These are phyloP conservation scores for Tipula confusa DNA, from an alignment of 2,888 invertebrate genomes.

Conservation along the genomic window DNA sequence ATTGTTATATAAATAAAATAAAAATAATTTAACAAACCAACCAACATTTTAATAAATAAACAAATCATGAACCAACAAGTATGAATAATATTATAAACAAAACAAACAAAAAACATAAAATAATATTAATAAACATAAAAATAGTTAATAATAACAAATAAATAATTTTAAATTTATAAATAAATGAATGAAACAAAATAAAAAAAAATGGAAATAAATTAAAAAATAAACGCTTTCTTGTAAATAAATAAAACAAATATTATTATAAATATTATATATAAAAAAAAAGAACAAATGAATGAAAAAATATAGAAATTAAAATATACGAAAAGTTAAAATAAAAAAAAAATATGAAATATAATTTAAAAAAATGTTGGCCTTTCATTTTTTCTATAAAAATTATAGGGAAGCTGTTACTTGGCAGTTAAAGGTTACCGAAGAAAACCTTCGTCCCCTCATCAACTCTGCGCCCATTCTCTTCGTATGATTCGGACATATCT, in stretches of 20 bases:
- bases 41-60: not conserved
- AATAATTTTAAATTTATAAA: conserved; percentile 9
- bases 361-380: not conserved
- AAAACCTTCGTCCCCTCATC: no score
- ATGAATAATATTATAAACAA: conserved; percentile 25
- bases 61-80: not conserved
- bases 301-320: not conserved
- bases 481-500: no score
- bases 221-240: conserved; percentile 13
- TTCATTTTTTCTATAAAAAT: not conserved
- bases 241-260: conserved; percentile 27
- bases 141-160: not conserved
- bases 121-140: not conserved
- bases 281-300: conserved; percentile 4
- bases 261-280: no score
- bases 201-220: not conserved
- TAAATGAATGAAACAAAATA: conserved; percentile 3
- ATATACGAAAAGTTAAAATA: conserved; percentile 26
- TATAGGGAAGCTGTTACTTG: no score
- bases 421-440: no score
- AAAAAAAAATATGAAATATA: not conserved
- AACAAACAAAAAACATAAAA: not conserved
- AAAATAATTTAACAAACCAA: not conserved
- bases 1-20: not conserved
- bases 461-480: no score